Base-by-base conservation (phyloP, 2,113 vertebrate species). In the Pomatorhinus ruficollis region DNA sequence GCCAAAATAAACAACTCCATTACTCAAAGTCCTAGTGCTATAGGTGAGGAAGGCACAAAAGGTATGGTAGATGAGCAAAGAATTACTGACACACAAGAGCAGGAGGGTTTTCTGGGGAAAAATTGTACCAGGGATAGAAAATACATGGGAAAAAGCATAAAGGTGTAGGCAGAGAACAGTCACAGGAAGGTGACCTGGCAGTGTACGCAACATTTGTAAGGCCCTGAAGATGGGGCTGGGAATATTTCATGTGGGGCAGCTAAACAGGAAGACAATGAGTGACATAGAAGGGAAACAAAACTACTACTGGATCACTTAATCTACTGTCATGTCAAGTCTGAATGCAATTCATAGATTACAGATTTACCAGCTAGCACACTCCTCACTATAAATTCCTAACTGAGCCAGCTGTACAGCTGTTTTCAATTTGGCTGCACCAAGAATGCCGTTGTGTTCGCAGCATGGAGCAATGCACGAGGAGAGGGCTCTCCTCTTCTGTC, bases 261-360 rank as follows among this genome's bases (percentile, higher is more conserved):
- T 56, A 19, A 93, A 72, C 14, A 33, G 33, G 40, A 82, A 79
- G 56, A 33, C 44, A 60, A n/a, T 30, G 53, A 84, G 60, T n/a
- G 56, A 59, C 68, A 52, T 2, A 44, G 63, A 76, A 57, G 47
- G 16, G 87, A 80, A 89, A 74, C 57, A 85, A 95, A 85, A 53
- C 39, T 86, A 75, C 42, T 37, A 33, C 30, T 63, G 54, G 39
- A 54, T 80, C 42, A 57, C 16, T 84, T 77, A 23, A 88, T 63
- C 65, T 81, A 69, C 28, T 74, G 33, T 61, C 50, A 54, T 23
- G 44, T 71, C 59, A 81, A 87, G 83, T 27, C 60, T 83, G 76
- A 63, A 12, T 6, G 31, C 61, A 91, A 87, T 60, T 65, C 81
- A 79, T 44, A 89, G 79, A 47, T 92, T 93, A 72, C 52, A 77